Evolutionary conservation across 2,113 vertebrate genomes (phyloP).

Genomic region (Lutjanus erythropterus): DNA sequence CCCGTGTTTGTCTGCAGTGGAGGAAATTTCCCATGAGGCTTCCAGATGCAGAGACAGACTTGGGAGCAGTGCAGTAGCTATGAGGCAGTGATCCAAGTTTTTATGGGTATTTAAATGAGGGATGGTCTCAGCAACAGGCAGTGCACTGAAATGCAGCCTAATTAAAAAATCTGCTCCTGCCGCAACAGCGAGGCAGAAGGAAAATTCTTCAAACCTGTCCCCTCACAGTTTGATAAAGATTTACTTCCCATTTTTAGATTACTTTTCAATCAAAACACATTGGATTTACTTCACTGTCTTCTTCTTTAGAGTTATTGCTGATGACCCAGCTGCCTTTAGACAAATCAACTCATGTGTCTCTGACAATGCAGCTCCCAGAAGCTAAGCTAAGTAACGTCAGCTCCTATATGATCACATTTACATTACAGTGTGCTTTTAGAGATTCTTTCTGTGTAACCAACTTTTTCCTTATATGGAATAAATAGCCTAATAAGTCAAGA

Average conservation of each 20-base stretch:
- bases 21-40: constrained; percentile 33
- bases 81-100: constrained; percentile 13
- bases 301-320: too few relatives aligned
- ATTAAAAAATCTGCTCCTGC: not conserved
- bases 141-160: not conserved
- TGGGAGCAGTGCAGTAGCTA: constrained; percentile 20
- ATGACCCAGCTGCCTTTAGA: not conserved
- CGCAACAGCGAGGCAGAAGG: not conserved
- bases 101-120: constrained; percentile 16
- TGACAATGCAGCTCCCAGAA: not conserved
- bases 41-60: constrained; percentile 38
- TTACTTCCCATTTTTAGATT: too few relatives aligned
- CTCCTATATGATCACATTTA: not conserved
- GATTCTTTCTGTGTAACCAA: not conserved
- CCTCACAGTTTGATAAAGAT: not conserved
- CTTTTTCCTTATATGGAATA: too few relatives aligned
- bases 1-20: constrained; percentile 41
- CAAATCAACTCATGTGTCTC: not conserved
- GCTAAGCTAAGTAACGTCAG: not conserved
- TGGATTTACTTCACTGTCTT: not conserved
- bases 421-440: not conserved
- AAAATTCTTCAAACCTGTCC: not conserved
- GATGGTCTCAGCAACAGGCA: constrained; percentile 31
- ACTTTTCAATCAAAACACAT: not conserved
- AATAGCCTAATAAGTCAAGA: not conserved